A percentile compares a stretch with the other conserved stretches of the same genome.
phyloP scores from a whole-genome alignment of 2,113 vertebrate species.

The Pterocles gutturalis region DNA sequence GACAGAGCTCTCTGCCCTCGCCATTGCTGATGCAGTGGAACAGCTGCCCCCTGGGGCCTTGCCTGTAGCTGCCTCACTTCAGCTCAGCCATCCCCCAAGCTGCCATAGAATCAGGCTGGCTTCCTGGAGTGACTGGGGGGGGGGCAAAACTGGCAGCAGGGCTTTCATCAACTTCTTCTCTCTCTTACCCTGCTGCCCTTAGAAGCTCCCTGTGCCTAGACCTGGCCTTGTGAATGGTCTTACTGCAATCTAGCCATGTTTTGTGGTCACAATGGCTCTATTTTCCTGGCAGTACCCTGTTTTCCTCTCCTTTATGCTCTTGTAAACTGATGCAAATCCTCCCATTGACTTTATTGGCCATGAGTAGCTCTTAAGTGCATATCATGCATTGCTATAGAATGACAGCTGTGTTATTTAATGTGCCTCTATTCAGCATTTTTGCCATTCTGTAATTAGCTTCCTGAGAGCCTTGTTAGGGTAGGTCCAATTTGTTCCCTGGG shows the following conservation, averaged over 20 bases:
- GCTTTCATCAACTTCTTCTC: neutral
- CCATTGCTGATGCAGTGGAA: neutral
- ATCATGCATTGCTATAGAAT: neutral
- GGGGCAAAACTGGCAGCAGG: neutral
- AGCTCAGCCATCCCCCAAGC: neutral
- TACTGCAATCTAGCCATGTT: neutral
- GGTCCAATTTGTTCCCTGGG: neutral
- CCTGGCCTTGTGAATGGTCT: neutral
- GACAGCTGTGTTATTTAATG: neutral
- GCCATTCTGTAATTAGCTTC: neutral
- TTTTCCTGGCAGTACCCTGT: neutral
- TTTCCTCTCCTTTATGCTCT: neutral
- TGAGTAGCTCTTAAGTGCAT: accelerated
- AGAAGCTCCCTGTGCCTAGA: neutral
- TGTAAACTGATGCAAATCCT: neutral
- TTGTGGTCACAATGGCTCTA: neutral
- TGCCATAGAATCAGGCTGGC: neutral
- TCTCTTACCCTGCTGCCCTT: neutral
- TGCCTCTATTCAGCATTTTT: neutral
- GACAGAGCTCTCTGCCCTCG: neutral
- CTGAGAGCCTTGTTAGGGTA: neutral
- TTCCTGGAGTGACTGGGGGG: neutral
- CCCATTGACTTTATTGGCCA: neutral
- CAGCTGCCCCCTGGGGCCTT: accelerated
- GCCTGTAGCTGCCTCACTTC: neutral